Conservation (phyloP, 2,113 vertebrate genomes). For the Gymnobelideus leadbeateri region DNA sequence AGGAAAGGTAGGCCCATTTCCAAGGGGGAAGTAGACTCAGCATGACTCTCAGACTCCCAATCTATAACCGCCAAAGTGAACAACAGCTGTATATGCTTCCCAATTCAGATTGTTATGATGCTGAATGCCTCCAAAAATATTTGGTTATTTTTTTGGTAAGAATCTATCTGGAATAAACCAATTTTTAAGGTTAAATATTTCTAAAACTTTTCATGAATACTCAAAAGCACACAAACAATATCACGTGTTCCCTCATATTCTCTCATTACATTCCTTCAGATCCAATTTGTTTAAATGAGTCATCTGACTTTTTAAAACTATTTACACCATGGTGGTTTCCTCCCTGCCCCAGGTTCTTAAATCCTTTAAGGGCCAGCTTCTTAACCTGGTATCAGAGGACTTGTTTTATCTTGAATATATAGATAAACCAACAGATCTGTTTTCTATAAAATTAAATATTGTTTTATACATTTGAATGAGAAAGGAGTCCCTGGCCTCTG, state of each 20-base stretch:
- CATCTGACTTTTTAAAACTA: neutral
- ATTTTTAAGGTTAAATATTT: neutral
- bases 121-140: neutral
- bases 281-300: neutral
- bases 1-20: neutral
- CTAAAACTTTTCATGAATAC: neutral
- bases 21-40: neutral
- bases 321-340: neutral
- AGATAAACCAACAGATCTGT: neutral
- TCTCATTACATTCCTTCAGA: neutral
- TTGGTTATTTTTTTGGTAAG: neutral
- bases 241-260: neutral
- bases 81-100: neutral
- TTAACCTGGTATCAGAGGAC: neutral
- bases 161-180: neutral
- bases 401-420: neutral
- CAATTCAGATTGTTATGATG: neutral
- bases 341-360: neutral
- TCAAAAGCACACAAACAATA: neutral
- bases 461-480: neutral
- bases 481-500: neutral
- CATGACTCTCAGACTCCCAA: neutral
- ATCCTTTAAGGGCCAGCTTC: neutral
- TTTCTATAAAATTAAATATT: neutral
- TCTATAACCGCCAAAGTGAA: neutral